Percentiles rank a stretch among this genome's conserved stretches.
Conservation (phyloP, 2,888 invertebrate genomes). For the Cantharis nigra region DNA sequence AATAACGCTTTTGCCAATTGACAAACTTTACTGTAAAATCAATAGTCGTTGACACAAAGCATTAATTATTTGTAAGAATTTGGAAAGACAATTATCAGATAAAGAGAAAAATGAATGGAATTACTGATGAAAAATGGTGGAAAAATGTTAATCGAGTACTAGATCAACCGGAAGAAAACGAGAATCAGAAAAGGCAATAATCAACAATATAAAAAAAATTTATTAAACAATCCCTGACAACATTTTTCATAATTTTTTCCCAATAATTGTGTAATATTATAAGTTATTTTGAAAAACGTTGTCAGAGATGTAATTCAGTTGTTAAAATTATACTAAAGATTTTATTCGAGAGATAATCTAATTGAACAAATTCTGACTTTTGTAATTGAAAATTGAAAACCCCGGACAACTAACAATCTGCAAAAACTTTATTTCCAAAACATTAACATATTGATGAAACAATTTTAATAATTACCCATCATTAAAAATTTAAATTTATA, state of each 20-base stretch:
- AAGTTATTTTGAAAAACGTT: no score
- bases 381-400: neutral
- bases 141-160: neutral
- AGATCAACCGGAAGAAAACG: neutral
- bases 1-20: neutral
- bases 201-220: neutral
- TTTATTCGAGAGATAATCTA: neutral
- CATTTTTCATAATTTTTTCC: no score
- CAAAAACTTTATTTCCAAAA: neutral
- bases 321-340: neutral
- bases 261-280: no score
- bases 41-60: neutral
- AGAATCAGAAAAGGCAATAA: neutral
- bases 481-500: neutral
- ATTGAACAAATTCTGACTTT: neutral
- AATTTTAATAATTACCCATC: neutral
- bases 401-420: neutral
- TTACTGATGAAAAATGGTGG: neutral
- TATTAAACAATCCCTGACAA: neutral
- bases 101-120: neutral
- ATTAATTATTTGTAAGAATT: neutral
- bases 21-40: neutral
- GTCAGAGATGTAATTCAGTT: neutral
- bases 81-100: neutral
- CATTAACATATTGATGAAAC: neutral